phyloP scores from a whole-genome alignment of 2,113 vertebrate genomes.

The Tupaia tana region DNA sequence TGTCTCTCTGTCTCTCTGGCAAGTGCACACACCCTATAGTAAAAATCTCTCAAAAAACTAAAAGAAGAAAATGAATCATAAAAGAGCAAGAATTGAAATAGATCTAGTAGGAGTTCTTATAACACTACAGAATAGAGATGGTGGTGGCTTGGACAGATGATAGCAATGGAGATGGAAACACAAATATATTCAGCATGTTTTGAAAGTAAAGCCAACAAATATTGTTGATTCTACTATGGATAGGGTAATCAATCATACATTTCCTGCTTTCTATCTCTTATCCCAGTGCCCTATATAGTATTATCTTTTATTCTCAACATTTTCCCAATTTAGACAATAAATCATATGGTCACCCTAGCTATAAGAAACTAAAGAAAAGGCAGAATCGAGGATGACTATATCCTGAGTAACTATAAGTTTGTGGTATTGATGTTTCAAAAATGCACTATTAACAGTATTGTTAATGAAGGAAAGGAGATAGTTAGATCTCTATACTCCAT shows the following conservation, averaged over 20 bases:
- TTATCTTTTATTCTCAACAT: conserved; percentile 21
- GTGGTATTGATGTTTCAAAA: background rate
- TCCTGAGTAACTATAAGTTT: background rate
- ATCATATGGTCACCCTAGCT: background rate
- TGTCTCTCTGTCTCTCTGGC: too few species aligned
- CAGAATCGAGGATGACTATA: background rate
- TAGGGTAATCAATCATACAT: background rate
- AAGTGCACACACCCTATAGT: too few species aligned
- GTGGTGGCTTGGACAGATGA: background rate
- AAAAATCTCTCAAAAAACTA: too few species aligned
- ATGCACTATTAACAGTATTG: background rate
- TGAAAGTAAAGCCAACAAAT: conserved; percentile 1
- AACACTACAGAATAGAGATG: background rate
- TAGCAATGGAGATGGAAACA: background rate
- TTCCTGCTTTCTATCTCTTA: background rate
- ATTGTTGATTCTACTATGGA: background rate
- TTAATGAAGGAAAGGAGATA: background rate
- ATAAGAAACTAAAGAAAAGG: background rate
- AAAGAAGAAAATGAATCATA: background rate
- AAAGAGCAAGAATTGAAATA: background rate
- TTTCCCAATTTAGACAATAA: background rate
- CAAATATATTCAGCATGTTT: background rate
- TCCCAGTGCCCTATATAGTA: background rate
- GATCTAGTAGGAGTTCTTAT: background rate
- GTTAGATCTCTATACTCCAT: background rate